Evolutionary conservation across 2,113 vertebrate genomes (phyloP).

Genomic region (Cephalopterus ornatus): DNA sequence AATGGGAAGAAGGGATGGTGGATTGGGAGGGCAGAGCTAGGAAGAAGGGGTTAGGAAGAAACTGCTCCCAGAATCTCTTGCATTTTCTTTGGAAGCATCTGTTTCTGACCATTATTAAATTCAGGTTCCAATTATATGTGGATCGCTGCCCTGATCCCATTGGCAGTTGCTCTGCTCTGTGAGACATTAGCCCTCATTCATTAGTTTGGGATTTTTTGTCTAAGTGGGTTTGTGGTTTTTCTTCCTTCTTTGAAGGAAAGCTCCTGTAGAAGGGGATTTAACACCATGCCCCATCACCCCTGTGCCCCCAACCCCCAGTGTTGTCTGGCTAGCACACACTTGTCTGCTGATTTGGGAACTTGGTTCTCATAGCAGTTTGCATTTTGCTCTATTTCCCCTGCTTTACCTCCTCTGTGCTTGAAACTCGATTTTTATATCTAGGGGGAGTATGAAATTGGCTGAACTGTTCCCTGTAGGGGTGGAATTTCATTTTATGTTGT

Average conservation of each 20-base stretch:
- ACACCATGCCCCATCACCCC: background rate
- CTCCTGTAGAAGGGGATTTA: background rate
- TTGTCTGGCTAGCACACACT: slow-evolving; percentile 1
- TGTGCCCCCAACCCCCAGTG: background rate
- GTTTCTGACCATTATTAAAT: background rate
- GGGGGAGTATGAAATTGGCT: slow-evolving; percentile 47
- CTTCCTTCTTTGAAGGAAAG: background rate
- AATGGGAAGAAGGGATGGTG: background rate
- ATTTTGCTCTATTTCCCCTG: background rate
- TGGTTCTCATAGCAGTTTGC: background rate
- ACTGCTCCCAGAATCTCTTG: background rate
- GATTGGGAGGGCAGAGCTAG: background rate
- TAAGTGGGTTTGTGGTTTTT: background rate
- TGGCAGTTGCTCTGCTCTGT: background rate
- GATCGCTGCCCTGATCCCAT: background rate
- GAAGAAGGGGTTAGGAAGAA: background rate
- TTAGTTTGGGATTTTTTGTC: background rate
- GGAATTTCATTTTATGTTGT: slow-evolving; percentile 48
- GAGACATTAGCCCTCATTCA: background rate
- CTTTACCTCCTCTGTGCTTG: background rate
- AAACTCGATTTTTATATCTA: slow-evolving; percentile 54
- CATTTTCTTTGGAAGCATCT: background rate
- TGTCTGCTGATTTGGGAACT: slow-evolving; percentile 11
- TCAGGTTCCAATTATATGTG: background rate
- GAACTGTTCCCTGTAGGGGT: slow-evolving; percentile 43